Percentiles rank a stretch among this genome's conserved stretches.
Evolutionary conservation across 30 jellyfish, hydroid and myxozoan species (phyloP).

Genomic region (Morbakka virulenta): DNA sequence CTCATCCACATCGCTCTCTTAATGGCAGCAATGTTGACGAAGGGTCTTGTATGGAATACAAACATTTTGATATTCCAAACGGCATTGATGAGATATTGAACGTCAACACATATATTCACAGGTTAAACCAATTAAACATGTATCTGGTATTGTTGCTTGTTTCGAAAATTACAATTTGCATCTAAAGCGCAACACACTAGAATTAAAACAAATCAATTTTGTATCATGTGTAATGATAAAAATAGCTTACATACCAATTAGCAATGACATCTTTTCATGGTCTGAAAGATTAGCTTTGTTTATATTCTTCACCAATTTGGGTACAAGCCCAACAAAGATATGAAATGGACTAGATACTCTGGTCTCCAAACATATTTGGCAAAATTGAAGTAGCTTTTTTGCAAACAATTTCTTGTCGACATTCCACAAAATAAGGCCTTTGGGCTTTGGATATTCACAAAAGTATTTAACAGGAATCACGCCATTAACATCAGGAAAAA

Average conservation of each 20-base stretch:
- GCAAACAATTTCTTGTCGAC: constrained; percentile 54
- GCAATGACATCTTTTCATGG: constrained; percentile 25
- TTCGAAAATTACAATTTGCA: too few species aligned
- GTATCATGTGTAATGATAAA: too few species aligned
- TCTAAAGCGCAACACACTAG: too few species aligned
- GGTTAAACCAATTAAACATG: too few species aligned
- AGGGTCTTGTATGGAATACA: too few species aligned
- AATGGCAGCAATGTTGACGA: too few species aligned
- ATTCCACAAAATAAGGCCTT: constrained; percentile 52
- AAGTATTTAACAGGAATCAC: constrained; percentile 5
- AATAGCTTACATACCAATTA: constrained; percentile 23
- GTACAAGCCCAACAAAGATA: constrained; percentile 75
- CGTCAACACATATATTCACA: too few species aligned
- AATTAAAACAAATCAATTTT: too few species aligned
- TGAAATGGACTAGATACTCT: constrained; percentile 54
- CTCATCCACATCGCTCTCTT: too few species aligned
- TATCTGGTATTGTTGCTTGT: not conserved
- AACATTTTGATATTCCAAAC: too few species aligned
- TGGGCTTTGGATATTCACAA: constrained; percentile 25
- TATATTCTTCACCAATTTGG: constrained; percentile 59
- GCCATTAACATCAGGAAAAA: constrained; percentile 46
- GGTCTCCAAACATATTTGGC: constrained; percentile 17
- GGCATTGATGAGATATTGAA: too few species aligned
- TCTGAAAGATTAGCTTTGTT: constrained; percentile 41
- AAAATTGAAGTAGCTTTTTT: constrained; percentile 23